Conservation (phyloP, 2,888 invertebrate species). For the Patella pellucida region DNA sequence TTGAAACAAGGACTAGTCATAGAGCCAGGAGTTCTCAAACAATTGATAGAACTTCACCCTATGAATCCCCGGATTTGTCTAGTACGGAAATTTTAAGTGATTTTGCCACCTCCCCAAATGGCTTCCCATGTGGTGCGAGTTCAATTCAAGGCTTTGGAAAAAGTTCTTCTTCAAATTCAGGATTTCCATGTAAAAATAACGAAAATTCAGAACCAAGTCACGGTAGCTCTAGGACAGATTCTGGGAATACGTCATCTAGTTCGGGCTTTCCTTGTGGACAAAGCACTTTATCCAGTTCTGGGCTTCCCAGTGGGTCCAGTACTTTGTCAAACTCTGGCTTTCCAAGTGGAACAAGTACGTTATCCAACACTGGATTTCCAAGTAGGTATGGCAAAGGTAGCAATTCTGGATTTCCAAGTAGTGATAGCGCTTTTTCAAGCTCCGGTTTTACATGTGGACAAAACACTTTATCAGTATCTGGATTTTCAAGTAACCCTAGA, state of each 20-base stretch:
- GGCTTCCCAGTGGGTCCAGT: not conserved
- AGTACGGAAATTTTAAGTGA: not conserved
- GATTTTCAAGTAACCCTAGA: not conserved
- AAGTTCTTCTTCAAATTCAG: not conserved
- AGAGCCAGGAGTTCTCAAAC: not conserved
- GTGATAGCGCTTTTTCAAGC: not conserved
- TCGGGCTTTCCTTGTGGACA: conserved; percentile 18
- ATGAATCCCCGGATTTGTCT: not conserved
- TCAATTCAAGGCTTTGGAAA: not conserved
- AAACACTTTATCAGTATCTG: not conserved
- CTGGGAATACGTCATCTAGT: not conserved
- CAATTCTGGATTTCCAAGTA: not conserved
- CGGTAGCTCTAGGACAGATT: not conserved
- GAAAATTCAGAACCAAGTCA: not conserved
- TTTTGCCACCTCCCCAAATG: conserved; percentile 5
- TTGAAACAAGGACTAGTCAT: not conserved
- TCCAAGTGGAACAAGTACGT: not conserved
- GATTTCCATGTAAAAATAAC: not conserved
- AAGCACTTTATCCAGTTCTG: not conserved
- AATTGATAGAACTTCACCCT: not conserved
- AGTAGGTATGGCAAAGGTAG: not conserved
- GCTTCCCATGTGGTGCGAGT: not conserved
- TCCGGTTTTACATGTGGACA: not conserved
- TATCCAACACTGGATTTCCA: not conserved
- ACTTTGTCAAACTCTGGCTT: not conserved